A percentile compares a stretch with the other conserved stretches of the same genome.
These are phyloP conservation scores for Euplagia quadripunctaria DNA, from an alignment of 2,888 invertebrate species.

Conservation along the genomic window DNA sequence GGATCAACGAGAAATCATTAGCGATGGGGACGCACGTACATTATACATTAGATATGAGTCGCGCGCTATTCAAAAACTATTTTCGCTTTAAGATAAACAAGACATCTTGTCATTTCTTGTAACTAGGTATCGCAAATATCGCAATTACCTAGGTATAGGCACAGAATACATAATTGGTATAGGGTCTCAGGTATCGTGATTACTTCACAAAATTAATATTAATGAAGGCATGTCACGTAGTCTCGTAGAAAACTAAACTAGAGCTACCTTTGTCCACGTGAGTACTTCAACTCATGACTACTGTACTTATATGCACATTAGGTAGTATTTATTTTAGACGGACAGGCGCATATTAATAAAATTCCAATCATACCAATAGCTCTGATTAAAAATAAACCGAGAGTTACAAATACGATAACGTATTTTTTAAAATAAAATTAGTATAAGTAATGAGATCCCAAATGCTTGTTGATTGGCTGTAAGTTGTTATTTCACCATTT, in stretches of 20 bases:
- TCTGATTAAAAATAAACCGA: neutral
- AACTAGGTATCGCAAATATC: too few species aligned
- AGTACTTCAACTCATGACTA: neutral
- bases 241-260: neutral
- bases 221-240: neutral
- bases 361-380: neutral
- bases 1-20: too few species aligned
- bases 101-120: too few species aligned
- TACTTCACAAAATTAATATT: too few species aligned
- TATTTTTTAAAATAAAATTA: neutral
- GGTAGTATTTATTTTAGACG: neutral
- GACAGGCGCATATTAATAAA: neutral
- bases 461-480: neutral
- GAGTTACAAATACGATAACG: neutral
- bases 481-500: neutral
- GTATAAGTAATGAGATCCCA: neutral
- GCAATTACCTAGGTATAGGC: too few species aligned
- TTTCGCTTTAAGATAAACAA: too few species aligned
- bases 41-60: too few species aligned
- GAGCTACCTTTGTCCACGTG: neutral
- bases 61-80: too few species aligned
- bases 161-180: too few species aligned
- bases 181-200: too few species aligned
- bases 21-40: too few species aligned
- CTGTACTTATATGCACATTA: conserved; percentile 6